Evolutionary conservation across 2,113 vertebrate species (phyloP).

Genomic region (Calyptomena viridis): DNA sequence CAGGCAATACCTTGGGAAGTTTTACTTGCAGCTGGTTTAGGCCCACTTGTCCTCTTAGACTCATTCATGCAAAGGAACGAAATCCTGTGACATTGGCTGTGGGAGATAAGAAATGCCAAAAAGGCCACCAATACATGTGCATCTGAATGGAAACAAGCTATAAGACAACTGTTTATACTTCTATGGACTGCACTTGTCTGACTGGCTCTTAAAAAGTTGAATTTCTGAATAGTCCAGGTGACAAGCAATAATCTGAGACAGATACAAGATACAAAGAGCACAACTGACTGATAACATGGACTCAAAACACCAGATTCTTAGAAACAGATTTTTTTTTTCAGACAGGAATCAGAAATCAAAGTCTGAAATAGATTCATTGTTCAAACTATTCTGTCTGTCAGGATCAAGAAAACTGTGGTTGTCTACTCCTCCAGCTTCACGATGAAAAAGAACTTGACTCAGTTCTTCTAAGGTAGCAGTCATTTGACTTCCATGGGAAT

Average conservation of each 20-base stretch:
- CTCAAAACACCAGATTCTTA: not conserved
- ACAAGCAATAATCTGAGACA: not conserved
- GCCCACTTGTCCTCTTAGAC: not conserved
- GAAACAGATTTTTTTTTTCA: not conserved
- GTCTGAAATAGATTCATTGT: not conserved
- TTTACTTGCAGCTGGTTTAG: not conserved
- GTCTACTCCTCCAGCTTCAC: not conserved
- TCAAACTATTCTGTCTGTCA: not conserved
- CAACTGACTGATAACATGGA: not conserved
- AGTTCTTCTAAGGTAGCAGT: slow-evolving; percentile 26
- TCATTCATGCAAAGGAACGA: not conserved
- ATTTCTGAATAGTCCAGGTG: not conserved
- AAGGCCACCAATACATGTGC: not conserved
- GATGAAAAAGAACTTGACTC: not conserved
- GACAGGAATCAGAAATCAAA: not conserved
- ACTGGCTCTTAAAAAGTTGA: not conserved
- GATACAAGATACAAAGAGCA: not conserved
- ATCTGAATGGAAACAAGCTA: not conserved
- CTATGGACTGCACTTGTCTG: not conserved
- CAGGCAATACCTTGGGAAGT: not conserved
- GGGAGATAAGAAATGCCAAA: not conserved
- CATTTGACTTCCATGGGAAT: slow-evolving; percentile 36
- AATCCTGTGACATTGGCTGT: not conserved
- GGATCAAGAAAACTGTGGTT: not conserved
- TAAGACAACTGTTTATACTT: not conserved